Conservation (phyloP, 53 echinoderm and acorn worm species). For the Crossaster papposus region DNA sequence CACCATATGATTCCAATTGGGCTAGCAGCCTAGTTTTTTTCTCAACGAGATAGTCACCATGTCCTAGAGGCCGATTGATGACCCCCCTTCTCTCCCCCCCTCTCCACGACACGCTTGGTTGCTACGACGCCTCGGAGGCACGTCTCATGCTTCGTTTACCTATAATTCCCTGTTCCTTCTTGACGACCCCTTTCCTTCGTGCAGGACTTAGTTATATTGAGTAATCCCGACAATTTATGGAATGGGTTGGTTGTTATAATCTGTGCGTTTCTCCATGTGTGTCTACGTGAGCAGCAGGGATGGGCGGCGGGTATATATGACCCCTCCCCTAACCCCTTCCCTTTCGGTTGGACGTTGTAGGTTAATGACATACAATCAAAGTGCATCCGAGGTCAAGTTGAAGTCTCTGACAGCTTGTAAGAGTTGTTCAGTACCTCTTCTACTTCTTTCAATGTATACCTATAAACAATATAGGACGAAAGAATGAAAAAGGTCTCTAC, state of each 20-base stretch:
- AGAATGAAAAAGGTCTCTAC: too few relatives aligned
- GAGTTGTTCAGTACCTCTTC: too few relatives aligned
- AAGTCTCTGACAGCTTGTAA: neutral
- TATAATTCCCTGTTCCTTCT: slow-evolving; percentile 58
- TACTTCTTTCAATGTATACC: too few relatives aligned
- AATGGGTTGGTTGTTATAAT: neutral
- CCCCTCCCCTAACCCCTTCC: slow-evolving; percentile 11
- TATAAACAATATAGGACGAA: too few relatives aligned
- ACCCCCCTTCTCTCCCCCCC: slow-evolving; percentile 8
- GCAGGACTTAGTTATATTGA: slow-evolving; percentile 39
- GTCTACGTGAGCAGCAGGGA: neutral
- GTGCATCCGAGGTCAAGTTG: slow-evolving; percentile 25
- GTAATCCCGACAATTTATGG: slow-evolving; percentile 50
- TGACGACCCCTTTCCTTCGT: slow-evolving; percentile 4
- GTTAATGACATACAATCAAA: slow-evolving; percentile 23
- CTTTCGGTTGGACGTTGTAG: neutral
- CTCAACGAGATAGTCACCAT: slow-evolving; percentile 46
- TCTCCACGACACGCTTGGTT: slow-evolving; percentile 43
- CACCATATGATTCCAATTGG: slow-evolving; percentile 56
- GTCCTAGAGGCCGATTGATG: slow-evolving; percentile 41
- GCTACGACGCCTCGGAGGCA: slow-evolving; percentile 57
- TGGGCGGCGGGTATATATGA: neutral
- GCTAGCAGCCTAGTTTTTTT: slow-evolving; percentile 39
- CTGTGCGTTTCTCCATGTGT: neutral
- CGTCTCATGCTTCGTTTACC: slow-evolving; percentile 58